Evolutionary conservation across 2,797 vertebrate genomes (phyloP), one percentile per base, ranked within the genome.

Genomic region (Taeniopygia guttata): DNA sequence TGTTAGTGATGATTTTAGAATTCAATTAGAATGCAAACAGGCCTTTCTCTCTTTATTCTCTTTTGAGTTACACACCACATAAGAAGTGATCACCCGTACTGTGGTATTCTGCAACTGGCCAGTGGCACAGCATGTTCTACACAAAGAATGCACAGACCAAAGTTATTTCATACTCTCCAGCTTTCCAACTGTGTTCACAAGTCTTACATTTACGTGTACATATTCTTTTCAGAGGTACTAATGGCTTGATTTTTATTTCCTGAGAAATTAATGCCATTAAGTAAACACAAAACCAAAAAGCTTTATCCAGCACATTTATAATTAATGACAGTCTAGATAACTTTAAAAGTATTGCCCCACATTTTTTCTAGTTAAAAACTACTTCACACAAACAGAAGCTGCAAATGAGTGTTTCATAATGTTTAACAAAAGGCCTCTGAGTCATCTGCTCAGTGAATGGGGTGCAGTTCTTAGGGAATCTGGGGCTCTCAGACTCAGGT

Each of bases 1-100:
- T 76, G 23, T 48, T 94, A 88, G 76, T 78, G 55, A 86, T 56
- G 29, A 84, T 84, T 88, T 94, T 72, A 67, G 77, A 81, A 76
- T 69, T 73, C 43, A 86, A 62, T 22, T 68, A 34, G 34, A 91
- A 80, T 60, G 66, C 91, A 94, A 91, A 55, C 29, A 73, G 40
- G 20, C 58, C 36, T 72, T 60, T 23, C 46, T 55, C 51, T 79
- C 36, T 78, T 93, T 66, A 88, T 84, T 82, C 59, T 75, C 46
- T 49, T 54, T 38, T 2, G 7, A 54, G 19, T 84, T 84, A 46
- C 51, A 58, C 15, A 13, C 11, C 32, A 7, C 0, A 0, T 23
- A 51, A 78, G 51, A 89, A 76, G 19, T 68, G 38, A 84, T 91
- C 64, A 30, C 43, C 55, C 49, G 17, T 62, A 32, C 36, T 58